phyloP scores from a whole-genome alignment of 2,113 vertebrate genomes.

The Lampris megalopsis region DNA sequence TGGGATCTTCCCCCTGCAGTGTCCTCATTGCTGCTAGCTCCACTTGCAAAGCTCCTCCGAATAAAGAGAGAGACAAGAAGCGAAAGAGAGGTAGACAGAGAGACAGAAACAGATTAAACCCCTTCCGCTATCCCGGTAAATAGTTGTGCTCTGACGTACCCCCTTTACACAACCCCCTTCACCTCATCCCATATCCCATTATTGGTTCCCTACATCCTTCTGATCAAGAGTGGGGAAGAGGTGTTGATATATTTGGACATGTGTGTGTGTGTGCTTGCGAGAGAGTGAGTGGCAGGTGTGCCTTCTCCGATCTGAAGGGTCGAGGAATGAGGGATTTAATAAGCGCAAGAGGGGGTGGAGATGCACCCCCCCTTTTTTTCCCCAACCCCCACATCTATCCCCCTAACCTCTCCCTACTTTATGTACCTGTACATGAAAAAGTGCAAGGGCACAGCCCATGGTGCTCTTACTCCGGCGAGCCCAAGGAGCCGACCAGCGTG shows the following conservation, averaged over 20 bases:
- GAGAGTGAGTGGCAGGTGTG: conserved; percentile 33
- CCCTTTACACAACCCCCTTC: conserved; percentile 31
- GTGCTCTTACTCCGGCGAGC: conserved; percentile 65
- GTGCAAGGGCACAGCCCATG: conserved; percentile 67
- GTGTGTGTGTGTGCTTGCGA: conserved; percentile 7
- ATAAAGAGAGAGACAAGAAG: conserved; percentile 29
- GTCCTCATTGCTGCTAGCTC: conserved; percentile 47
- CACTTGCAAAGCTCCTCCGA: conserved; percentile 44
- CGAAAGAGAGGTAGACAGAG: conserved; percentile 31
- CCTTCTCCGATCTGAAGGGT: conserved; percentile 52
- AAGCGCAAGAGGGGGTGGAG: conserved; percentile 12
- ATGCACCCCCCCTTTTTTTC: conserved; percentile 15
- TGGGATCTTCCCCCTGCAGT: conserved; percentile 34
- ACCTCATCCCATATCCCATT: conserved; percentile 36
- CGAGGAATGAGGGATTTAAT: conserved; percentile 25
- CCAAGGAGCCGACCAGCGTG: conserved; percentile 46
- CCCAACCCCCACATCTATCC: conserved; percentile 45
- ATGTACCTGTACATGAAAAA: conserved; percentile 66
- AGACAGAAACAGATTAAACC: conserved; percentile 60
- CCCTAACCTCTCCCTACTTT: conserved; percentile 56
- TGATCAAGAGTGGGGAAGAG: conserved; percentile 32
- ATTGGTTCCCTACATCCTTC: conserved; percentile 55
- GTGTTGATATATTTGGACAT: neutral
- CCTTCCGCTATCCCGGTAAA: conserved; percentile 28
- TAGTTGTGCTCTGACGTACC: conserved; percentile 45